These are phyloP conservation scores for Apteryx owenii DNA, from an alignment of 2,113 vertebrate species.

Conservation along the genomic window DNA sequence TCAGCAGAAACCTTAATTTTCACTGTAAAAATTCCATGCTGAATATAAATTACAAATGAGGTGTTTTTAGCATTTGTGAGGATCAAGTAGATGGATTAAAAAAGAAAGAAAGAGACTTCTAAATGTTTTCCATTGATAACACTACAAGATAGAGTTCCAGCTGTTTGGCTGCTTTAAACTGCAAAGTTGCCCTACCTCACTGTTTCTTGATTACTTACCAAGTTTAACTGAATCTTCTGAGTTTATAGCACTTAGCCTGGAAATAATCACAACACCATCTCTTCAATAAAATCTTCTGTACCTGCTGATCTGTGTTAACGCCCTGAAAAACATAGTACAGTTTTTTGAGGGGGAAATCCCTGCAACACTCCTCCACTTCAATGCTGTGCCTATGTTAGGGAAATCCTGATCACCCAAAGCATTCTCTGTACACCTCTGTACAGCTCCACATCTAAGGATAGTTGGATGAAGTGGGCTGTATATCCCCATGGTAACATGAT, in stretches of 20 bases:
- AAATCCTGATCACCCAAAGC: not conserved
- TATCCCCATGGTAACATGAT: not conserved
- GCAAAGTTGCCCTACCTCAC: not conserved
- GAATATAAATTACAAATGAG: not conserved
- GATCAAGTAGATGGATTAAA: not conserved
- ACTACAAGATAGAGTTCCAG: not conserved
- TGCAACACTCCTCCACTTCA: not conserved
- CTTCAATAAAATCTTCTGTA: not conserved
- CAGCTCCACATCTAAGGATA: not conserved
- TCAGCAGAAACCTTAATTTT: not conserved
- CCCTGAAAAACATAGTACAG: fast-evolving
- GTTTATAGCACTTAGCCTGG: not conserved
- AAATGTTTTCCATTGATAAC: not conserved
- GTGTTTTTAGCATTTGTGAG: not conserved
- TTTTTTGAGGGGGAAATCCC: fast-evolving
- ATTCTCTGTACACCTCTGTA: not conserved
- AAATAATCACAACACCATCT: not conserved
- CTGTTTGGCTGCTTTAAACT: not conserved
- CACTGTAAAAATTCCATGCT: not conserved
- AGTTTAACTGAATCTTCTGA: not conserved
- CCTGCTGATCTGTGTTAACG: not conserved
- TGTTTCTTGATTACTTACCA: not conserved
- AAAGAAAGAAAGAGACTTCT: not conserved
- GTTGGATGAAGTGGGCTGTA: fast-evolving
- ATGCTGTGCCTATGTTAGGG: fast-evolving